These are phyloP conservation scores for Cyphomyrmex costatus DNA, from an alignment of 1,140 invertebrate genomes.

Conservation along the genomic window DNA sequence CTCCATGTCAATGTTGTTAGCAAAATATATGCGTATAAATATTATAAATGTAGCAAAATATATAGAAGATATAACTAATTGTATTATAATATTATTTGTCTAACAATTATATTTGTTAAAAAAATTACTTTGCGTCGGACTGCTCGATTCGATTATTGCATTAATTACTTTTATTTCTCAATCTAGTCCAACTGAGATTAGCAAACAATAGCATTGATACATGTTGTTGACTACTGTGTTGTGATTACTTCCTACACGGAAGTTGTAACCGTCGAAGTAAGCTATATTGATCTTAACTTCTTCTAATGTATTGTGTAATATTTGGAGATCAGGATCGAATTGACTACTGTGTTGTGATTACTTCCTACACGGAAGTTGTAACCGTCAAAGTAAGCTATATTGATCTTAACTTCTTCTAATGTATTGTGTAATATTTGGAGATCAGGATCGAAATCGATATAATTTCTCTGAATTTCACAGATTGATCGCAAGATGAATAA, in stretches of 20 bases:
- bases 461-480: constrained; percentile 2
- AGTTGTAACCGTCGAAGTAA: constrained; percentile 23
- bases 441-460: constrained; percentile 22
- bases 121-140: background rate
- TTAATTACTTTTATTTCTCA: constrained; percentile 40
- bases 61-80: constrained; percentile 64
- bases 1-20: constrained; percentile 65
- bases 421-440: constrained; percentile 18
- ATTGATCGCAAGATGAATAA: background rate
- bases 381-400: constrained; percentile 33
- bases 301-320: constrained; percentile 26
- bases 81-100: constrained; percentile 51
- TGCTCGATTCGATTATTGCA: background rate
- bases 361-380: background rate
- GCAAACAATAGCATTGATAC: constrained; percentile 29
- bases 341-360: constrained; percentile 50
- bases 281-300: constrained; percentile 43
- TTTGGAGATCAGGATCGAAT: constrained; percentile 13
- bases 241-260: constrained; percentile 22
- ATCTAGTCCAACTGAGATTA: constrained; percentile 63
- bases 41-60: constrained; percentile 66
- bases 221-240: constrained; percentile 45
- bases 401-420: constrained; percentile 35
- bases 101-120: constrained; percentile 12
- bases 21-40: constrained; percentile 62